Evolutionary conservation across 2,797 vertebrate genomes (phyloP).

Genomic region (Argentina silus): DNA sequence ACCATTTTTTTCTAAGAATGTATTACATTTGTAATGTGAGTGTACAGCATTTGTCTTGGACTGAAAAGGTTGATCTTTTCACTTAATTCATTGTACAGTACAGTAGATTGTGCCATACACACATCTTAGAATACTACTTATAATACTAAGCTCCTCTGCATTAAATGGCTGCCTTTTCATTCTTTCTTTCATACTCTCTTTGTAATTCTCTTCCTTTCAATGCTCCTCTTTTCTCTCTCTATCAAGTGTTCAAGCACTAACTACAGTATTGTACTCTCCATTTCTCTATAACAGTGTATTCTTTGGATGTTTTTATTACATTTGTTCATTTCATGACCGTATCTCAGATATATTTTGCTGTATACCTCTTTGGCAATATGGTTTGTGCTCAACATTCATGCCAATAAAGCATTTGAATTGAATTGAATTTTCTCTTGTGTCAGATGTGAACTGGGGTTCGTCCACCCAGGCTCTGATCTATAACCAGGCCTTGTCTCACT

Average conservation of each 20-base stretch:
- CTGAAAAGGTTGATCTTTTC: neutral
- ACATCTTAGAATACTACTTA: neutral
- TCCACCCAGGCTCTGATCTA: constrained; percentile 97
- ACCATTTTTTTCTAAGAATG: too few species aligned
- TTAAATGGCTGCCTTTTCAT: neutral
- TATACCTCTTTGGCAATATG: neutral
- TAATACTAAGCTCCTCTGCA: too few species aligned
- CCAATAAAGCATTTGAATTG: too few species aligned
- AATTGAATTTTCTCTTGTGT: too few species aligned
- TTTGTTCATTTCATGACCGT: too few species aligned
- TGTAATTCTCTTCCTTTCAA: neutral
- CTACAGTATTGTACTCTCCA: too few species aligned
- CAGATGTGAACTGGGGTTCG: constrained; percentile 98
- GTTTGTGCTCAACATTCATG: neutral
- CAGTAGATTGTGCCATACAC: neutral
- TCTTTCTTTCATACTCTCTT: neutral
- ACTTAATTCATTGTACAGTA: neutral
- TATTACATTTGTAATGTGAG: too few species aligned
- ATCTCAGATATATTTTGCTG: neutral
- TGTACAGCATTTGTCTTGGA: neutral
- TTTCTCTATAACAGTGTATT: too few species aligned
- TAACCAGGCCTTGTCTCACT: constrained; percentile 91
- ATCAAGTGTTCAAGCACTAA: too few species aligned
- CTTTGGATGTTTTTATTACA: too few species aligned
- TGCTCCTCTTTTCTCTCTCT: neutral